Base-by-base conservation (phyloP, 2,888 invertebrate genomes). In the Aplocera efformata region DNA sequence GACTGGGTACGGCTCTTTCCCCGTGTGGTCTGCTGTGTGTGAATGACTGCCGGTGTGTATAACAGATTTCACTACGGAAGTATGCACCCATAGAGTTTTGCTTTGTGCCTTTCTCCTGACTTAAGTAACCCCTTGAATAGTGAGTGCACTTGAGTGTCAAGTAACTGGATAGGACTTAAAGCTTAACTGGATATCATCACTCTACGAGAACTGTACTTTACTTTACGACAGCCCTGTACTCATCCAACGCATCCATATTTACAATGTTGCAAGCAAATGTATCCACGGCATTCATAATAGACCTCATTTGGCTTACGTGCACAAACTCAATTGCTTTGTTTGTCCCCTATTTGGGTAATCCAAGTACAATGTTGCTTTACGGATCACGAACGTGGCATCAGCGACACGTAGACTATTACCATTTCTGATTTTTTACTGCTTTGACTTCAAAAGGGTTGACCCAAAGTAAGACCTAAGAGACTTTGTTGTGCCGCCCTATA, bases 191-290 rank as follows among this genome's bases (percentile, higher is more conserved):
- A 27, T 9, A 23, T 3, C 28, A 28, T 34, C 2, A 17, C 5
- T 17, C 13, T 5, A 17, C 13, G 21, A 21, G 10, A 6, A 26
- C n/a, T 36, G 10, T 3, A 9, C 7, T 8, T 22, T 22, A 1
- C 22, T 26, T 32, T 13, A 32, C 27, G 32, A 29, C 21, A 21
- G 32, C 37, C 37, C 21, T 17, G 13, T 17, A 17, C 13, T 2
- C 2, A 37, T 31, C 34, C 33, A 27, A 37, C 39, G 42, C 41
- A n/a, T 28, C 2, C 13, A 17, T 3, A 17, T 17, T 17, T 17
- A 48, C 48, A 44, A 40, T 48, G 48, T 51, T 45, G 42, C 45
- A 38, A 10, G 23, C 23, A 7, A 21, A 30, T 30, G 30, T 10
- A 8, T 7, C 11, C 9, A 23, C 23, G 22, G 23, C 31, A 10